Evolutionary conservation across 2,113 vertebrate genomes (phyloP).

Genomic region (Antidorcas marsupialis): DNA sequence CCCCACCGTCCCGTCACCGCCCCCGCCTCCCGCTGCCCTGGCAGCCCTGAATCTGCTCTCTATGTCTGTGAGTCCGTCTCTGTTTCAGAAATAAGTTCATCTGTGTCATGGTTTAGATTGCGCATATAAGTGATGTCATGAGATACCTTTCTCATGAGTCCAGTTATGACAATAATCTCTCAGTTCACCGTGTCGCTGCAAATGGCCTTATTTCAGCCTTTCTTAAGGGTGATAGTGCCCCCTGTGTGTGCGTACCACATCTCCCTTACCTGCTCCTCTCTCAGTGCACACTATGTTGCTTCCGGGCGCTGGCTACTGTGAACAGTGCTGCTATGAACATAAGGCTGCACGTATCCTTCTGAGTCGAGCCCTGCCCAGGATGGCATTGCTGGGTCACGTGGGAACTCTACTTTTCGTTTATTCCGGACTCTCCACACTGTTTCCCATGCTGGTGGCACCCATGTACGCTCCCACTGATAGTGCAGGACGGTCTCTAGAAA

Average conservation of each 20-base stretch:
- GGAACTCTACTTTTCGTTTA: not conserved
- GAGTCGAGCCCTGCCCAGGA: not conserved
- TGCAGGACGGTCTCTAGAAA: not conserved
- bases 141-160: not conserved
- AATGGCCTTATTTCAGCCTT: not conserved
- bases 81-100: not conserved
- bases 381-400: not conserved
- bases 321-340: not conserved
- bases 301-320: not conserved
- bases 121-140: not conserved
- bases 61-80: not conserved
- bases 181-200: not conserved
- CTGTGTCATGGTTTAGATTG: not conserved
- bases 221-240: not conserved
- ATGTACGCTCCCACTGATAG: not conserved
- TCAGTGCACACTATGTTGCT: not conserved
- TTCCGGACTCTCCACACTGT: not conserved
- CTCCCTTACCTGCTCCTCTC: not conserved
- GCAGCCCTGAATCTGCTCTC: not conserved
- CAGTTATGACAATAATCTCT: not conserved
- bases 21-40: not conserved
- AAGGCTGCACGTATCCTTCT: not conserved
- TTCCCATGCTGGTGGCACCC: not conserved
- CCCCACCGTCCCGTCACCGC: accelerated
- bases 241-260: not conserved